Conservation (phyloP, 2,888 invertebrate genomes). For the Ernsta delagoae region DNA sequence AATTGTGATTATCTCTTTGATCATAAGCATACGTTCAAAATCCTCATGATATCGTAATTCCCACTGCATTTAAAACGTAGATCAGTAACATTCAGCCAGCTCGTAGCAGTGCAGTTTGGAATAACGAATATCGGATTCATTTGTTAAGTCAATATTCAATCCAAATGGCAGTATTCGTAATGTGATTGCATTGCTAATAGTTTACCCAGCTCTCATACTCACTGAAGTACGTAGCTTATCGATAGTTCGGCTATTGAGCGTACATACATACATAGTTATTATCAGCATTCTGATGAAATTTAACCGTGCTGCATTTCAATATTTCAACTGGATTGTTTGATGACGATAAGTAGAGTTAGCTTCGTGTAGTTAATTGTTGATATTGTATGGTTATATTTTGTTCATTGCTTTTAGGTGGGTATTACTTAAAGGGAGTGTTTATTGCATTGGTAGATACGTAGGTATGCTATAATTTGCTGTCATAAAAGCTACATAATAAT, state of each 20-base stretch:
- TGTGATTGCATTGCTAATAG: constrained; percentile 29
- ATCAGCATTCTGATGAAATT: background rate
- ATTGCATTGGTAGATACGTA: too few species aligned
- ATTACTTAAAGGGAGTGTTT: background rate
- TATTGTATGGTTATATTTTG: too few species aligned
- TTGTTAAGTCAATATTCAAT: constrained; percentile 54
- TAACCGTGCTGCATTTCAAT: background rate
- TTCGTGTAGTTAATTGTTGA: background rate
- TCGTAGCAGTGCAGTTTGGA: background rate
- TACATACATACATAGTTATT: background rate
- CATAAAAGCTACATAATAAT: too few species aligned
- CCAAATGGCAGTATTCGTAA: constrained; percentile 38
- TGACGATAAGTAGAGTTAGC: background rate
- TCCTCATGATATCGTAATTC: too few species aligned
- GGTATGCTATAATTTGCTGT: too few species aligned
- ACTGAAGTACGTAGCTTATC: constrained; percentile 18
- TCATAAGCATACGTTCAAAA: too few species aligned
- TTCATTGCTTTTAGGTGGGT: too few species aligned
- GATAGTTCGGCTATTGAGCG: constrained; percentile 1
- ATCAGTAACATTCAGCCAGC: too few species aligned
- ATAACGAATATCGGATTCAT: constrained; percentile 43
- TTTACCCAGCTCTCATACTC: constrained; percentile 16
- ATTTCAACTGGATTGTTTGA: background rate
- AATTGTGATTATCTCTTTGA: too few species aligned
- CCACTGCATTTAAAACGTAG: too few species aligned